These are phyloP conservation scores for Cryptotis parvus DNA, from an alignment of 2,113 vertebrate species.

Conservation along the genomic window DNA sequence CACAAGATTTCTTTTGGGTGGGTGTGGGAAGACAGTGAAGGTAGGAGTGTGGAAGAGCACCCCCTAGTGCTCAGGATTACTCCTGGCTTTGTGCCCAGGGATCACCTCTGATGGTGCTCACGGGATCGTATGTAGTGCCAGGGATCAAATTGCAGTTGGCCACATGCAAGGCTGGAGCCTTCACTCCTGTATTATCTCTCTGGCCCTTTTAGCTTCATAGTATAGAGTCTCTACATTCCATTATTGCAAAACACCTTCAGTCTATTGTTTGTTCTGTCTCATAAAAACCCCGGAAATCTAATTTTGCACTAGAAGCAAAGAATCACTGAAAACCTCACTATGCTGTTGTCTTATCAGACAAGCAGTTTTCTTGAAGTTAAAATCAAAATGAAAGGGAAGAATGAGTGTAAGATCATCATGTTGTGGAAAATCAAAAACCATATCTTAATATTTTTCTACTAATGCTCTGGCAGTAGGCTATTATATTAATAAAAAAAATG, in stretches of 20 bases:
- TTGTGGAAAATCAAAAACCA: not conserved
- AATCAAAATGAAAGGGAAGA: not conserved
- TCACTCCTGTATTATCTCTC: too few species aligned
- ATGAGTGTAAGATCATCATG: not conserved
- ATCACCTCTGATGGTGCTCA: too few species aligned
- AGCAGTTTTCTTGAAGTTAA: slow-evolving; percentile 23
- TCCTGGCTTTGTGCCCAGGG: too few species aligned
- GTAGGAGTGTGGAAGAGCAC: too few species aligned
- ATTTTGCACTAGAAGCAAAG: not conserved
- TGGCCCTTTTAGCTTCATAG: not conserved
- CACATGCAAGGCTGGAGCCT: too few species aligned
- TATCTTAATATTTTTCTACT: not conserved
- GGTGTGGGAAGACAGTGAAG: too few species aligned
- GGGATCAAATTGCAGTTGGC: too few species aligned
- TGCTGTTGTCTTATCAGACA: not conserved
- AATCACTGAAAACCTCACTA: not conserved
- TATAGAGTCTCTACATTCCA: not conserved
- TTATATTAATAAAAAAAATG: not conserved
- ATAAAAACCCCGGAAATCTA: not conserved
- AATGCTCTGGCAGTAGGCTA: not conserved
- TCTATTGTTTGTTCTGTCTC: slow-evolving; percentile 10
- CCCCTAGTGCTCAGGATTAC: too few species aligned
- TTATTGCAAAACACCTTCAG: not conserved
- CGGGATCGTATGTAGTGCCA: too few species aligned
- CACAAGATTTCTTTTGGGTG: too few species aligned